Conservation (phyloP, 2,888 invertebrate genomes). For the Melieria crassipennis region DNA sequence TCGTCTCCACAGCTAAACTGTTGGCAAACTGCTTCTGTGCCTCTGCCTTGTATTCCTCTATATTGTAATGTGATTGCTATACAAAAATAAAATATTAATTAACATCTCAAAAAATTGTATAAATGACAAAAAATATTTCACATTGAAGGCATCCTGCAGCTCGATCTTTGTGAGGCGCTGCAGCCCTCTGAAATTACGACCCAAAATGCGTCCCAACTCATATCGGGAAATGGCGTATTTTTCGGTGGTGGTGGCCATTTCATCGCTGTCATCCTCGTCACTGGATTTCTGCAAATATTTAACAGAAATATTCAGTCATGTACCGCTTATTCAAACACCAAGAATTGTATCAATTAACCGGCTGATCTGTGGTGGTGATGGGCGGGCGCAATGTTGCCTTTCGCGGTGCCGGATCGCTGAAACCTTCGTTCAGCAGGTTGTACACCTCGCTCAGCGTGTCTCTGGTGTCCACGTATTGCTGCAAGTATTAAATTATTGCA, state of each 20-base stretch:
- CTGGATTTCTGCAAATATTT: slow-evolving; percentile 36
- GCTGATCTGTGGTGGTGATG: slow-evolving; percentile 48
- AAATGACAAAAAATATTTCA: slow-evolving; percentile 43
- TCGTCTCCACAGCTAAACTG: slow-evolving; percentile 56
- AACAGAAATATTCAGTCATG: background rate
- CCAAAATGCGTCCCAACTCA: slow-evolving; percentile 62
- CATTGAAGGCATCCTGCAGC: slow-evolving; percentile 62
- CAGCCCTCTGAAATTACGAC: slow-evolving; percentile 63
- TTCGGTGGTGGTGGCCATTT: slow-evolving; percentile 58
- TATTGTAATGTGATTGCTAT: slow-evolving; percentile 62
- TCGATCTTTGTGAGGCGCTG: slow-evolving; percentile 60
- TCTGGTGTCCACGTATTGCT: slow-evolving; percentile 65
- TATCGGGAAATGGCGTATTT: slow-evolving; percentile 60
- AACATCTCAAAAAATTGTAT: slow-evolving; percentile 4
- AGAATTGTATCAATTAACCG: background rate
- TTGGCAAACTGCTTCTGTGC: slow-evolving; percentile 60
- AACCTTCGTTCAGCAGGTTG: slow-evolving; percentile 60
- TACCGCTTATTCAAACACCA: background rate
- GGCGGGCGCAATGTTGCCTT: slow-evolving; percentile 49
- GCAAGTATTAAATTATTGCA: slow-evolving; percentile 13
- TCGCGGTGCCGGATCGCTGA: slow-evolving; percentile 58
- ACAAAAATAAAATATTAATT: slow-evolving; percentile 16
- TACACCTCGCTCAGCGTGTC: slow-evolving; percentile 59
- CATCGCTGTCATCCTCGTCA: slow-evolving; percentile 46
- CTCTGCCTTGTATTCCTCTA: slow-evolving; percentile 59